Conservation (phyloP, 2,113 vertebrate genomes). For the Apteryx mantelli region DNA sequence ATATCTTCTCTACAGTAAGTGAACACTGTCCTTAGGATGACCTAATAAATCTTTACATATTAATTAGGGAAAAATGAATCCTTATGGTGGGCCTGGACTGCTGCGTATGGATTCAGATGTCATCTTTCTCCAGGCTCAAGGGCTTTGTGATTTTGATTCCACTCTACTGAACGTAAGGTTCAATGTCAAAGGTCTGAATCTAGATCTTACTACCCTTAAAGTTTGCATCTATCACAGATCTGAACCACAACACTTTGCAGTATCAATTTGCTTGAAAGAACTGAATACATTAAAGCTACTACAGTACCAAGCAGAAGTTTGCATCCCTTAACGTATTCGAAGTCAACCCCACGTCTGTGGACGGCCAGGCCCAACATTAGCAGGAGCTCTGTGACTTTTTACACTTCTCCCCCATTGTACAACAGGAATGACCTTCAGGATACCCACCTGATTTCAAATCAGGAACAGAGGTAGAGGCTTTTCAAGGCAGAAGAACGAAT, state of each 20-base stretch:
- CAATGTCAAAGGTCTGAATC: neutral
- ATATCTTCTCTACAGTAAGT: neutral
- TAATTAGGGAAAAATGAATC: neutral
- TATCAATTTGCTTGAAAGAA: neutral
- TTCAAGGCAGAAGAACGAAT: conserved; percentile 54
- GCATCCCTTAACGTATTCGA: neutral
- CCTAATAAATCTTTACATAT: neutral
- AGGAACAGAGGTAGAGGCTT: conserved; percentile 20
- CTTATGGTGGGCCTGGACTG: neutral
- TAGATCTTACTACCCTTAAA: neutral
- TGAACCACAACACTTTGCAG: neutral
- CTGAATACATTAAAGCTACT: neutral
- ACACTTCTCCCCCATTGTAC: neutral
- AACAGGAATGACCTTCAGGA: conserved; percentile 17
- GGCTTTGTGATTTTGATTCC: neutral
- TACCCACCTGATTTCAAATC: conserved; percentile 14
- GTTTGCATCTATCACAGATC: neutral
- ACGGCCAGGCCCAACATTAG: neutral
- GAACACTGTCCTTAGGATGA: neutral
- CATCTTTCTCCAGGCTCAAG: neutral
- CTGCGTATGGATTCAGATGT: neutral
- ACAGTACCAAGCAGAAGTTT: neutral
- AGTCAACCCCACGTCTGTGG: fast-evolving
- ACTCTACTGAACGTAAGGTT: neutral
- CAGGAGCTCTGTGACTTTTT: neutral